Base-by-base conservation (phyloP, 2,797 vertebrate species). In the Argya squamiceps region DNA sequence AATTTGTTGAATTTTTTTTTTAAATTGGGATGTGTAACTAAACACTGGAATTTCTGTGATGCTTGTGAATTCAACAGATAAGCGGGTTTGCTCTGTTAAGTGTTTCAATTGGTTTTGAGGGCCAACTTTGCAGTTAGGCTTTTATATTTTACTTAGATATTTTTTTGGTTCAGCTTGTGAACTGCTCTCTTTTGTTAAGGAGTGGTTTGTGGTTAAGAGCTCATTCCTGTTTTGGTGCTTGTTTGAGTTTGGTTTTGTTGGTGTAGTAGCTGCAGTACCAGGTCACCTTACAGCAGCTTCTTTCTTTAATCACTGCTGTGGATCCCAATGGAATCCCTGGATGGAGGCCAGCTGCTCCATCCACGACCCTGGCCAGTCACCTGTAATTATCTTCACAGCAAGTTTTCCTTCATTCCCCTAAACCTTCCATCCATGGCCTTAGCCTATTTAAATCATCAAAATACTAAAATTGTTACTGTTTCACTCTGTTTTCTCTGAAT, bases 301-400 rank as follows among this genome's bases (percentile, higher is more conserved):
- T 74, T 86, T 71, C 43, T 78, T 44, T 22, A 17, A 44, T 36
- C 53, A 30, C 47, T 27, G 14, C 0, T 0, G 0, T 34, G 59
- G 22, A 43, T 89, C 77, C 36, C 50, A 47, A 26, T 76, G 46
- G 60, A 63, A 52, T 62, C 43, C 47, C 55, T 87, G 84, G 16
- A 12, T 65, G 60, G 44, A 77, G 68, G 46, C 52, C 52, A 59
- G 36, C 56, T 79, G 50, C 5, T 69, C 50, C 7, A 6, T 76
- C 59, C 65, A 8, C 69, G 79, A 63, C 36, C 50, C 37, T 55
- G 41, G 26, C 60, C 58, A 56, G 13, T 63, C 59, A 79, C 76
- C 64, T 92, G 62, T 50, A 44, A 62, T 76, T 78, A 62, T 15
- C 53, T 68, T 81, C 67, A 30, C 59, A 76, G 63, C 16, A 44